These are phyloP conservation scores for Greenwoodochromis staneri DNA, from an alignment of 2,113 vertebrate species.

Conservation along the genomic window DNA sequence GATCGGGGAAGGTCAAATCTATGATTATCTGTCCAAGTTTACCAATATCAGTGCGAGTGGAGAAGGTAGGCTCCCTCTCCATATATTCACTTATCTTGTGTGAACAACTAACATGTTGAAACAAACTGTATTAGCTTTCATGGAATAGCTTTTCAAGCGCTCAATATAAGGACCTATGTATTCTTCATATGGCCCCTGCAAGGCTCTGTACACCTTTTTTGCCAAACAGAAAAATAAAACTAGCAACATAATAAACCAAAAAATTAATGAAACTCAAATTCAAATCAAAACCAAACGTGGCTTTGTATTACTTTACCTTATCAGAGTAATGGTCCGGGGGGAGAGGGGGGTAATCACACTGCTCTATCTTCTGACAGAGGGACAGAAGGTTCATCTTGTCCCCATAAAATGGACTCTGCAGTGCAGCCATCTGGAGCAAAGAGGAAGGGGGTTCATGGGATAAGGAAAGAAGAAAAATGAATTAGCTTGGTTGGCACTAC, in stretches of 20 bases:
- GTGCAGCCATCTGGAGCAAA: slow-evolving; percentile 40
- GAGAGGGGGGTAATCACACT: slow-evolving; percentile 53
- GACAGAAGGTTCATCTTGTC: slow-evolving; percentile 55
- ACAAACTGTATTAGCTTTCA: neutral
- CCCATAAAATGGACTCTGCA: slow-evolving; percentile 56
- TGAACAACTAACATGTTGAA: neutral
- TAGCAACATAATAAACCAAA: neutral
- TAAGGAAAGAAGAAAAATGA: neutral
- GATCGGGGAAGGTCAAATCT: neutral
- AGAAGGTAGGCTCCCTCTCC: neutral
- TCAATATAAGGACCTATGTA: neutral
- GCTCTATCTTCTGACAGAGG: slow-evolving; percentile 54
- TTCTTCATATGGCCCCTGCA: neutral
- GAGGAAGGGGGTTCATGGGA: neutral
- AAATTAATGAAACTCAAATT: neutral
- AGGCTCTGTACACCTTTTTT: neutral
- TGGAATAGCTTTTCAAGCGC: neutral
- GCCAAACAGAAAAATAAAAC: neutral
- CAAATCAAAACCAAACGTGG: neutral
- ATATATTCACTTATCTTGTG: neutral
- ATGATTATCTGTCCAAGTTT: neutral
- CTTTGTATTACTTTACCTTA: slow-evolving; percentile 22
- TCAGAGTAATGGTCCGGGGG: slow-evolving; percentile 46
- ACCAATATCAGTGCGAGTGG: neutral
- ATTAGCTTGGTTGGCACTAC: neutral